Percentiles rank a stretch among this genome's conserved stretches.
Conservation (phyloP, 2,113 vertebrate genomes). For the Hyaena hyaena region DNA sequence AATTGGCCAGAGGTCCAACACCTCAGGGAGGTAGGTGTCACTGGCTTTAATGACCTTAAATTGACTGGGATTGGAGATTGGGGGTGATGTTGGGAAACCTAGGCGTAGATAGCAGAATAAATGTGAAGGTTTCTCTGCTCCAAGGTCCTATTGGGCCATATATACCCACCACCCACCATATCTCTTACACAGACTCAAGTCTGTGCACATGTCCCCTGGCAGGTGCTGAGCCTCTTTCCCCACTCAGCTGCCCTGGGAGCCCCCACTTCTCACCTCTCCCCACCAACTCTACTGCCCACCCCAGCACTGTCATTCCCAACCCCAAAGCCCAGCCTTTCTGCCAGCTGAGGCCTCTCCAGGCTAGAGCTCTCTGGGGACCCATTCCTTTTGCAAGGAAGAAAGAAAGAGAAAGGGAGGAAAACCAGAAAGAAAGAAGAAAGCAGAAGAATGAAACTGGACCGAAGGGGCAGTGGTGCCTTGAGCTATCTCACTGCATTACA, state of each 20-base stretch:
- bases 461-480: constrained; percentile 92
- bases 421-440: constrained; percentile 84
- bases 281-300: constrained; percentile 16
- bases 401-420: constrained; percentile 73
- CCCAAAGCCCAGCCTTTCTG: constrained; percentile 59
- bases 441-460: constrained; percentile 88
- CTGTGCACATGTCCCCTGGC: not conserved
- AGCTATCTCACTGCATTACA: constrained; percentile 99
- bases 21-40: not conserved
- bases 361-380: constrained; percentile 85
- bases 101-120: not conserved
- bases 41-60: not conserved
- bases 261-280: constrained; percentile 51
- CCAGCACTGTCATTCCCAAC: constrained; percentile 48
- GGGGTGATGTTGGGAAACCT: not conserved
- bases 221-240: constrained; percentile 58
- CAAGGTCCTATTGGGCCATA: fast-evolving
- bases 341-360: constrained; percentile 82
- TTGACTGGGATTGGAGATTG: not conserved
- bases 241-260: constrained; percentile 58
- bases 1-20: not conserved
- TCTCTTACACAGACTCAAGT: not conserved
- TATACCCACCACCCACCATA: not conserved
- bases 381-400: constrained; percentile 82
- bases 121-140: not conserved